Evolutionary conservation across 2,797 vertebrate species (phyloP), one percentile per base, ranked within the genome.

Genomic region (Chelmon rostratus): DNA sequence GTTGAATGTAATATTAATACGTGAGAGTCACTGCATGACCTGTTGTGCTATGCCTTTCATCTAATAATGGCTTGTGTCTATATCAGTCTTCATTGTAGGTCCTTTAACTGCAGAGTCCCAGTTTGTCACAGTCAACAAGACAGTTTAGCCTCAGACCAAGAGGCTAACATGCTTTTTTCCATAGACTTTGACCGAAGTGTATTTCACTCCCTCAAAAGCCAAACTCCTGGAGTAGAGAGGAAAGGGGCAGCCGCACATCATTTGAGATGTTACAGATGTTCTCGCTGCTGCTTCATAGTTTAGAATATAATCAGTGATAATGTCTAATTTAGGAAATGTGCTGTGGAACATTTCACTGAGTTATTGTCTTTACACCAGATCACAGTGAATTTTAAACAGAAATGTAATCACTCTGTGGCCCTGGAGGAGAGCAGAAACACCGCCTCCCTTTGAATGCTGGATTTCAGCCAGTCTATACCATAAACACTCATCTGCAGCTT

Each of bases 251-350:
- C 73, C 73, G n/a, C 79, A 85, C 80, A 87, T 89, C 81, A 73
- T 81, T 76, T 92, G 92, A 93, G 84, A 92, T 86, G 81, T 93
- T 92, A 81, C 93, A 94, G 92, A 94, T 93, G 92, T 93, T 91
- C 85, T 66, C 64, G 66, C 79, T 80, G 85, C 79, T 64, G 73
- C 79, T 79, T 85, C 74, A 79, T 82, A 90, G 90, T 93, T 94
- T 92, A 90, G 88, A 91, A 91, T 92, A 91, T 90, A 93, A 94
- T 95, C 93, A 93, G 88, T 50, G 86, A 86, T 92, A 93, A 94
- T 92, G 93, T 86, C 81, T 89, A 88, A 92, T 91, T 90, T 86
- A 86, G 91, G 89, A 93, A 93, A 92, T 92, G 91, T 88, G 58
- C 90, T 89, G 91, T 93, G 91, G 84, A 92, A 87, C 91, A 92